A percentile compares a stretch with the other conserved stretches of the same genome.
phyloP scores from a whole-genome alignment of 1,140 invertebrate species.

The Stegodyphus dumicola region DNA sequence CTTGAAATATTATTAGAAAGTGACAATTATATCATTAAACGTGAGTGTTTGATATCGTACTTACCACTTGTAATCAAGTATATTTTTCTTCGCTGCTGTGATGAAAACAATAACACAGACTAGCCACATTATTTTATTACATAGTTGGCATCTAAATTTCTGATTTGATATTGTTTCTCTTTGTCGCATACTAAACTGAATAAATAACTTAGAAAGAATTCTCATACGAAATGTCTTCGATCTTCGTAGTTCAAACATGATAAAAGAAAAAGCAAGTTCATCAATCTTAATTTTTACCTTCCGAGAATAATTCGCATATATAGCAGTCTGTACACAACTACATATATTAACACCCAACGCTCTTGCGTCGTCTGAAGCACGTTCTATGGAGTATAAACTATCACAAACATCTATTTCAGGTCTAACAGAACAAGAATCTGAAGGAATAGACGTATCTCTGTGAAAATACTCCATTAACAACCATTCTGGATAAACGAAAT shows the following conservation, averaged over 20 bases:
- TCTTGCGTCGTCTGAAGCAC: not conserved
- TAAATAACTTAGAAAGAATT: constrained; percentile 9
- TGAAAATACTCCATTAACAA: not conserved
- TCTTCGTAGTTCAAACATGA: constrained; percentile 19
- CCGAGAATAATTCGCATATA: not conserved
- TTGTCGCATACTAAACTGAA: not conserved
- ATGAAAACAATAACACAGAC: not conserved
- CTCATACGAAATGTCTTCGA: constrained; percentile 29
- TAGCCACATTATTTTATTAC: not conserved
- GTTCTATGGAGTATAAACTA: not conserved
- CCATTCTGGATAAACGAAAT: not conserved
- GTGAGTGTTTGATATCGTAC: constrained; percentile 36
- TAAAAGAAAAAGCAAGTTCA: constrained; percentile 20
- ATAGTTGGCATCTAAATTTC: constrained; percentile 2
- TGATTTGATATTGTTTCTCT: not conserved
- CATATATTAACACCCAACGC: not conserved
- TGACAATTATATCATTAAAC: no score
- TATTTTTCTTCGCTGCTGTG: constrained; percentile 71
- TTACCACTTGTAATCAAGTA: constrained; percentile 78
- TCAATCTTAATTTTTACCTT: constrained; percentile 31
- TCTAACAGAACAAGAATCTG: not conserved
- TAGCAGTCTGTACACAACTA: not conserved
- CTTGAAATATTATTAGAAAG: not conserved
- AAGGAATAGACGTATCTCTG: not conserved
- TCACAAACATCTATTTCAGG: not conserved